Conservation (phyloP, 2,113 vertebrate genomes). For the Myotis lucifugus region DNA sequence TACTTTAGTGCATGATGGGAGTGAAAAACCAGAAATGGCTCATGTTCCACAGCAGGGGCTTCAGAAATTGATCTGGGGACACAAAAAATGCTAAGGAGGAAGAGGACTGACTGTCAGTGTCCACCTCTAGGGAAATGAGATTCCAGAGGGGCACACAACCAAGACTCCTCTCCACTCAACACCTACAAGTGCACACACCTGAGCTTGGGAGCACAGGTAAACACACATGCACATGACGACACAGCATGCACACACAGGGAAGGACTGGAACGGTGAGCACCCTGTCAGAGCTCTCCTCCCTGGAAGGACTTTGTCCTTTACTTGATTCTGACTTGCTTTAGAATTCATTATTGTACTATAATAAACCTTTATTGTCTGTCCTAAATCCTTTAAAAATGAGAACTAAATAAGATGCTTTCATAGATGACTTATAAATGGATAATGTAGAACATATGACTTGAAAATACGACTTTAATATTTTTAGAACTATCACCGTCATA, state of each 20-base stretch:
- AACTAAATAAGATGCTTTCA: background rate
- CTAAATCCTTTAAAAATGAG: background rate
- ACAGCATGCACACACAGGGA: background rate
- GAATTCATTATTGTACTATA: background rate
- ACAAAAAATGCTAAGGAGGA: background rate
- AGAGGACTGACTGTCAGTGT: background rate
- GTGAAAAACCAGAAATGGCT: background rate
- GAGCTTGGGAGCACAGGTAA: background rate
- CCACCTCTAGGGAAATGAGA: background rate
- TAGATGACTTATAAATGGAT: background rate
- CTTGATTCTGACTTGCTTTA: background rate
- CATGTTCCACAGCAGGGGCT: background rate
- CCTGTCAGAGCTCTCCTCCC: background rate
- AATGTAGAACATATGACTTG: background rate
- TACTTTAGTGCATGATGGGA: background rate
- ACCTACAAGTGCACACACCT: background rate
- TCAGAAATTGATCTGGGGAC: background rate
- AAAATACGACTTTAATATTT: background rate
- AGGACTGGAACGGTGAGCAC: background rate
- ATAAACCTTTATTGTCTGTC: background rate
- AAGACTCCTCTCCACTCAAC: background rate
- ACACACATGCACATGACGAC: background rate
- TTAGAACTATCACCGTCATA: background rate
- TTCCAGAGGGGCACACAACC: background rate
- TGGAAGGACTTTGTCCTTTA: background rate